phyloP scores from a whole-genome alignment of 2,113 vertebrate genomes.

The Lagenorhynchus albirostris region DNA sequence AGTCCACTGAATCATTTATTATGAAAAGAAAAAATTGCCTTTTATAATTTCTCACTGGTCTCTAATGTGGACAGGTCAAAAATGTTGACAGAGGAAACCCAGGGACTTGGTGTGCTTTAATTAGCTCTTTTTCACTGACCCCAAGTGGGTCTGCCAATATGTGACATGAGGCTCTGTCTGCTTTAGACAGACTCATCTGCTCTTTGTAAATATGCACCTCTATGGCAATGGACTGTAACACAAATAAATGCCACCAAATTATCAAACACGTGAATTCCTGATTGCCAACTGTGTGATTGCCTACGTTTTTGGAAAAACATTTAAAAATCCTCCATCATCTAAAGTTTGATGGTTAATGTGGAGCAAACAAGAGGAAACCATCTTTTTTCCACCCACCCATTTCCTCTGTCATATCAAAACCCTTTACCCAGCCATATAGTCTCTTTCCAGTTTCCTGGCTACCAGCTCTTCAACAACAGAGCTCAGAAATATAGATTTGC shows the following conservation, averaged over 20 bases:
- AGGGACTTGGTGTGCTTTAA: neutral
- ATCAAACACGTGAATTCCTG: neutral
- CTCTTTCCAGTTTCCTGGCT: neutral
- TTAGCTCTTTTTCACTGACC: neutral
- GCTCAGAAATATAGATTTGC: neutral
- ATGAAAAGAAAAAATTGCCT: neutral
- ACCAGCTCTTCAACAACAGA: neutral
- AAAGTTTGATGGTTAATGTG: neutral
- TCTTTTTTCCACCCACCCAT: neutral
- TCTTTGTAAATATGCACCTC: neutral
- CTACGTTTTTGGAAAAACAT: neutral
- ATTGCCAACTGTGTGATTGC: neutral
- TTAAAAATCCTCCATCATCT: neutral
- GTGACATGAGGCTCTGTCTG: neutral
- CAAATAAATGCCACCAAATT: neutral
- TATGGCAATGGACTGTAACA: neutral
- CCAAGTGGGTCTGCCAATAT: too few species aligned
- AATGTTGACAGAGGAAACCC: neutral
- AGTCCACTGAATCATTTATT: neutral
- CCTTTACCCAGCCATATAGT: neutral
- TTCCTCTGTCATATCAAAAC: neutral
- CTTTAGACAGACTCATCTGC: neutral
- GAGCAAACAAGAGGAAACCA: neutral
- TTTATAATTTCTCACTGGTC: neutral
- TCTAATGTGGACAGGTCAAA: neutral